Conservation (phyloP, 2,797 vertebrate species). For the Kryptopterus vitreolus region DNA sequence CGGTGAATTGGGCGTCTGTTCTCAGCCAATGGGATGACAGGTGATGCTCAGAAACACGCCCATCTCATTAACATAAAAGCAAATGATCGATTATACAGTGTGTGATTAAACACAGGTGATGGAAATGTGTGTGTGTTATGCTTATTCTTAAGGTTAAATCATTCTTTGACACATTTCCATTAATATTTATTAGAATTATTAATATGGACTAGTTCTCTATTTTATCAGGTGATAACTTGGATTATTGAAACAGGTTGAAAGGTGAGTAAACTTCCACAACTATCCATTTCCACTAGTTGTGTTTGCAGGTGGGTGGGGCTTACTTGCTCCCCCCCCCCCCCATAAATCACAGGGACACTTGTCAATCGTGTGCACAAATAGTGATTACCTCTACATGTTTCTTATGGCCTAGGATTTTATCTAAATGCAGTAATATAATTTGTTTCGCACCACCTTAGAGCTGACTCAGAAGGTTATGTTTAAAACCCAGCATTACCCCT, state of each 20-base stretch:
- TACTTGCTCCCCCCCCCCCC: not conserved
- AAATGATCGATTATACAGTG: not conserved
- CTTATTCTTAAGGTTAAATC: not conserved
- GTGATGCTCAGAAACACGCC: not conserved
- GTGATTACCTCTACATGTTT: not conserved
- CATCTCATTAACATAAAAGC: not conserved
- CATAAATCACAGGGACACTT: not conserved
- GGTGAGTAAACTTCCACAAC: not conserved
- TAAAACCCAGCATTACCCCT: no score
- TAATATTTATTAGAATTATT: not conserved
- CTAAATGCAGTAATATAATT: not conserved
- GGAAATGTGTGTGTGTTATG: not conserved
- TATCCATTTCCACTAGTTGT: not conserved
- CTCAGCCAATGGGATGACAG: not conserved
- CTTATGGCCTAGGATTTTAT: not conserved
- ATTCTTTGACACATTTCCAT: not conserved
- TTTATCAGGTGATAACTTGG: no score
- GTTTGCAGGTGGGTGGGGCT: not conserved
- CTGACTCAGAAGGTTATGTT: no score
- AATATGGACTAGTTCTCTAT: no score
- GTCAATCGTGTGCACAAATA: not conserved
- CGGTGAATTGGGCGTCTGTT: conserved; percentile 5
- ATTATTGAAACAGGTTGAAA: not conserved
- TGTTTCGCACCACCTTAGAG: no score
- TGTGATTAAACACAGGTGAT: not conserved